Conservation (phyloP, 2,797 vertebrate species). For the Euphonia xanthogaster region DNA sequence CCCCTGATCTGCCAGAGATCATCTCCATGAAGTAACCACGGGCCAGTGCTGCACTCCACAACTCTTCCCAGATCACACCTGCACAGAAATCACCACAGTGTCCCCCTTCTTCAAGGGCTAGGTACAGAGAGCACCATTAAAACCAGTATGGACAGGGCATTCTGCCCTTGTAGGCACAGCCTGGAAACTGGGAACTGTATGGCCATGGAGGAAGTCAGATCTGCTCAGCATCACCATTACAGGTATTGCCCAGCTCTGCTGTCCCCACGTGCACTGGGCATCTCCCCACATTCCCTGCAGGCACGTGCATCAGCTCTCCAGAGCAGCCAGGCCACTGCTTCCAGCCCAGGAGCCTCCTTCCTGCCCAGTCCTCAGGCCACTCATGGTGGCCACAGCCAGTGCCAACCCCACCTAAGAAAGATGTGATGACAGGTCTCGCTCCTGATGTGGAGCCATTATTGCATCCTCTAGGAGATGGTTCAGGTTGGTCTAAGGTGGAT, state of each 20-base stretch:
- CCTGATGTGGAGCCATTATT: not conserved
- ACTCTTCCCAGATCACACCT: not conserved
- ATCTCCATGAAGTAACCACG: not conserved
- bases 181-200: not conserved
- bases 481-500: not conserved
- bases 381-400: not conserved
- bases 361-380: not conserved
- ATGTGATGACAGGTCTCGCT: accelerated
- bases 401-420: not conserved
- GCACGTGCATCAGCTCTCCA: accelerated
- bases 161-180: not conserved
- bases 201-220: not conserved
- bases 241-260: not conserved
- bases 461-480: not conserved
- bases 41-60: accelerated
- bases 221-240: not conserved
- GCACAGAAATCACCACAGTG: not conserved
- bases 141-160: not conserved
- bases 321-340: not conserved
- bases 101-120: not conserved
- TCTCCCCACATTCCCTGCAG: not conserved
- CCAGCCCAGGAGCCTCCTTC: not conserved
- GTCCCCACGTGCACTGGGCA: not conserved
- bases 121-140: not conserved
- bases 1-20: not conserved